Evolutionary conservation across 2,113 vertebrate genomes (phyloP), one percentile per base, ranked within the genome.

Genomic region (Ornithorhynchus anatinus): DNA sequence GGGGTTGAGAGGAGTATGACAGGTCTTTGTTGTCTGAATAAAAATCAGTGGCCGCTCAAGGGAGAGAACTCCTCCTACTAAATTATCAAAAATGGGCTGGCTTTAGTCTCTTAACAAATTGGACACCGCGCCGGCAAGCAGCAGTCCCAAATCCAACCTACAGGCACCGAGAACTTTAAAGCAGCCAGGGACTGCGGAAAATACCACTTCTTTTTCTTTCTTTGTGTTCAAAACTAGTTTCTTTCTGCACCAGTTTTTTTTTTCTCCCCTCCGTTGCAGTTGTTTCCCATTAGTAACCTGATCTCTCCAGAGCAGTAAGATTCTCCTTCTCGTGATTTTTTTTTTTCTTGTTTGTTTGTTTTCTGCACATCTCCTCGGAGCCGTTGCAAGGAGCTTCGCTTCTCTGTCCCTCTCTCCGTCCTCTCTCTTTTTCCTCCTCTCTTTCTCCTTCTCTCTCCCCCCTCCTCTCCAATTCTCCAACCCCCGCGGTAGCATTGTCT

Each of bases 1-100:
- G 92, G 90, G 93, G 92, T 91, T 93, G 92, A 94, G 92, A 88
- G 89, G 86, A 94, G 94, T 95, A 92, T 97, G 96, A 97, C 96
- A 97, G 95, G 93, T 97, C 96, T 99, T 99, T 99, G 97, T 99
- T 99, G 96, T 93, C 94, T 95, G 96, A 95, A 94, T 94, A 95
- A 94, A 93, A 96, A 94, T 95, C 93, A 92, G 94, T 89, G 93
- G 95, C 92, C 91, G 94, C 92, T 89, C 94, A 82, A 75, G 86
- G 93, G 92, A 90, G 91, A 91, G 95, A 89, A 96, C 97, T 97
- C 97, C 97, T 99, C 97, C 97, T 97, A 95, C 97, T 95, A 94
- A 95, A 96, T 96, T 96, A 98, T 96, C 96, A 96, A 94, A 94
- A 96, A 96, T 97, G 97, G 96, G 97, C 95, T 96, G 95, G 97